Evolutionary conservation across 2,113 vertebrate species (phyloP).

Genomic region (Malurus melanocephalus): DNA sequence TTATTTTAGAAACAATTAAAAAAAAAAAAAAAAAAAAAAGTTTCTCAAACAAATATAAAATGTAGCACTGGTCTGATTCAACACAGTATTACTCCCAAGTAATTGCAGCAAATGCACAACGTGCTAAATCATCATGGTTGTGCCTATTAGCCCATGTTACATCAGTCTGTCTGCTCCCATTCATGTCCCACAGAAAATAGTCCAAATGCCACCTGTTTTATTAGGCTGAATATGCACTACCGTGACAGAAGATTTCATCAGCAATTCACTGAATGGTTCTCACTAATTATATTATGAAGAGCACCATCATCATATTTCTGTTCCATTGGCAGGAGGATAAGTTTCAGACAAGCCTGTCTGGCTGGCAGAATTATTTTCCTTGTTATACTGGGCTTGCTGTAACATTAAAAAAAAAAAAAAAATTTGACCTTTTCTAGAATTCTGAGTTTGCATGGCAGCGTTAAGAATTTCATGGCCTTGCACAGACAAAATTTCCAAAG

Average conservation of each 20-base stretch:
- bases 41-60: background rate
- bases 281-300: background rate
- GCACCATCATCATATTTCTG: background rate
- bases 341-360: background rate
- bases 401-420: background rate
- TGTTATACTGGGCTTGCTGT: background rate
- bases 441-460: background rate
- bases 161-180: background rate
- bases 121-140: background rate
- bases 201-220: background rate
- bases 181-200: background rate
- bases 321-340: background rate
- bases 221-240: background rate
- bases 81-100: background rate
- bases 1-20: background rate
- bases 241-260: background rate
- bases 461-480: background rate
- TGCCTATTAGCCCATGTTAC: background rate
- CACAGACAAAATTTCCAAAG: background rate
- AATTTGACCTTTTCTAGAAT: background rate
- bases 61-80: background rate
- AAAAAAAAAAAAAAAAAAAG: background rate
- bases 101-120: background rate
- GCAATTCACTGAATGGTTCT: background rate
- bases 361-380: background rate